Evolutionary conservation across 1,140 invertebrate genomes (phyloP), one percentile per base, ranked within the genome.

Genomic region (Halotydeus destructor): DNA sequence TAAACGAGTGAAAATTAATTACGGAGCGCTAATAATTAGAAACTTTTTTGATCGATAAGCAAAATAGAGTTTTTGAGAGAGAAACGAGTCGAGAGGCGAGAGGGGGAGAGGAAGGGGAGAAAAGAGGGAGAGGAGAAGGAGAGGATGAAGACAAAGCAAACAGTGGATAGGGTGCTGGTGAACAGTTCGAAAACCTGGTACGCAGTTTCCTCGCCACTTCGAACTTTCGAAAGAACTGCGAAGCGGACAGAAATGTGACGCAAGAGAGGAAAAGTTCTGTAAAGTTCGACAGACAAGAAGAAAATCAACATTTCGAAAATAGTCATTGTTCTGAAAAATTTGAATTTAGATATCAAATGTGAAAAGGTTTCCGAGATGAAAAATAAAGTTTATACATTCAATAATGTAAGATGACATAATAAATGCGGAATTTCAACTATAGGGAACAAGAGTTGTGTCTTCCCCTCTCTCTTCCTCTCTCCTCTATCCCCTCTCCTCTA

Each of bases 11-110:
- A 30, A 37, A 37, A 37, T 37, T 37, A 37, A 37, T 37, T 37
- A 37, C 26, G 12, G 26, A 37, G 31, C 21, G 21, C 26, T 37
- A 37, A 37, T 37, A 37, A 37, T 37, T 37, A 37, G 35, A 37
- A 37, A 22, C 4, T 33, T 33, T 33, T 33, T 33, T 33, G 31
- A n/a, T 4, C 4, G 19, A 12, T 33, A 12, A 5, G 19, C 12
- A 33, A 33, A 12, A 33, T 33, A 33, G 19, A 5, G n/a, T 30
- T 31, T 31, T n/a, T 30, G 30, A 2, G 30, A 2, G 30, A 31
- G 30, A 2, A 16, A 2, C 12, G 2, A 16, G 18, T 12, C 12
- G 30, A 31, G 18, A 24, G 26, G 14, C 9, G 35, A 37, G 34
- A 16, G 34, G 24, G 34, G 8, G 18, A n/a, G 5, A 36, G 34